A percentile compares a stretch with the other conserved stretches of the same genome.
These are phyloP conservation scores for Cataglyphis rosenhaueri DNA, from an alignment of 2,888 invertebrate species.

Conservation along the genomic window DNA sequence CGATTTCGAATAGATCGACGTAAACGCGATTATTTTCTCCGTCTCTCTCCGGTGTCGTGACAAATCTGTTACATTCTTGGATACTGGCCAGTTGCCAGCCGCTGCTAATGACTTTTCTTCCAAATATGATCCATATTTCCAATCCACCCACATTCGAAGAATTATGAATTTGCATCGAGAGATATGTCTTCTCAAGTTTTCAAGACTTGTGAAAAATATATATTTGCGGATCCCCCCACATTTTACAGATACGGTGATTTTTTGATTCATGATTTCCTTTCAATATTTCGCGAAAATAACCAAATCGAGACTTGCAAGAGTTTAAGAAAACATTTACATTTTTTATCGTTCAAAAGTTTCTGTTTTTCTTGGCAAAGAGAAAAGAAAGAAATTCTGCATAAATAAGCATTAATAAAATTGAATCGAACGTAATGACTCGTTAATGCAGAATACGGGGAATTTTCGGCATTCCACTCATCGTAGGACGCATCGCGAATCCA, in stretches of 20 bases:
- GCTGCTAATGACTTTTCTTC: constrained; percentile 81
- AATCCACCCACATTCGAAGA: constrained; percentile 44
- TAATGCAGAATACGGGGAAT: constrained; percentile 11
- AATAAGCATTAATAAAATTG: constrained; percentile 35
- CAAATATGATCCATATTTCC: constrained; percentile 79
- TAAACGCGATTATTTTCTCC: constrained; percentile 80
- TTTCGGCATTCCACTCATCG: neutral
- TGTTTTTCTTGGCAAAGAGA: neutral
- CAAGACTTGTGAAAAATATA: neutral
- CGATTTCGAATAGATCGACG: constrained; percentile 75
- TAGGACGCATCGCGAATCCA: constrained; percentile 19
- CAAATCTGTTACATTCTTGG: constrained; percentile 83
- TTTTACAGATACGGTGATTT: neutral
- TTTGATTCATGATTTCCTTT: neutral
- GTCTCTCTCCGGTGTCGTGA: constrained; percentile 74
- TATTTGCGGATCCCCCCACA: neutral
- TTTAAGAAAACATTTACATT: neutral
- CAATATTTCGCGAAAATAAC: neutral
- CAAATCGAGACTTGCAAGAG: neutral
- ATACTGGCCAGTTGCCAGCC: constrained; percentile 81
- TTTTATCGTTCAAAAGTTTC: neutral
- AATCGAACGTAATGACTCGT: constrained; percentile 12
- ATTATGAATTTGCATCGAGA: constrained; percentile 47
- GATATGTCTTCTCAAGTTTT: constrained; percentile 15
- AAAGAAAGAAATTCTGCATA: neutral